Base-by-base conservation (phyloP, 2,797 vertebrate genomes). In the Brotogeris chrysoptera region DNA sequence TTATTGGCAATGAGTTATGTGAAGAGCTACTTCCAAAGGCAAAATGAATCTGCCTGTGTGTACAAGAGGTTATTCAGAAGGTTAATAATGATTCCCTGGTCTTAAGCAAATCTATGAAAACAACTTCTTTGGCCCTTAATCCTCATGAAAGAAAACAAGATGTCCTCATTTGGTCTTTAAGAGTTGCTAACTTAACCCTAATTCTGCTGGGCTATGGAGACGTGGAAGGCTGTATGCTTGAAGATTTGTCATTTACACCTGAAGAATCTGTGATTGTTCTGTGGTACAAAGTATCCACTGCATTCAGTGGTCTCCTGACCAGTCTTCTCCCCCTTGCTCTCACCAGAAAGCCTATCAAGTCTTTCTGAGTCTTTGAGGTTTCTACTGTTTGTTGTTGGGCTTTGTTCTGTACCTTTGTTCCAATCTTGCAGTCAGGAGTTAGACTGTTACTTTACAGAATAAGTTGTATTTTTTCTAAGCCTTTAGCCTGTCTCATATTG, bases 11-110 rank as follows among this genome's bases (percentile, higher is more conserved):
- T n/a, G 16, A 77, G 14, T 52, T 85, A 21, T 66, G 73, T 88
- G 66, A 88, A 57, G 21, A 63, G 63, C 17, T 52, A 4, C 39
- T 90, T 93, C 30, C 27, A 41, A 66, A 80, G 25, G 41, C 84
- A 70, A 90, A 77, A n/a, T 25, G 1, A 30, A 84, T 55, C 43
- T 38, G n/a, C 59, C 17, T 41, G 32, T 73, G 43, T 83, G 55
- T 81, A 27, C 57, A 44, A 73, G 61, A 73, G 68, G 50, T 85
- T 86, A 46, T 57, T 89, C 32, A 34, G 13, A 77, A 87, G 49
- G 79, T 86, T 95, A 43, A 43, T 65, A 77, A 80, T 61, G 69
- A 24, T 89, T 74, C 13, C 95, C 88, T 94, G 94, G 94, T 94
- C 94, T 90, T 92, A 93, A 95, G 55, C 73, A 91, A 80, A 89